Conservation (phyloP, 2,113 vertebrate genomes). For the Empidonax alnorum region DNA sequence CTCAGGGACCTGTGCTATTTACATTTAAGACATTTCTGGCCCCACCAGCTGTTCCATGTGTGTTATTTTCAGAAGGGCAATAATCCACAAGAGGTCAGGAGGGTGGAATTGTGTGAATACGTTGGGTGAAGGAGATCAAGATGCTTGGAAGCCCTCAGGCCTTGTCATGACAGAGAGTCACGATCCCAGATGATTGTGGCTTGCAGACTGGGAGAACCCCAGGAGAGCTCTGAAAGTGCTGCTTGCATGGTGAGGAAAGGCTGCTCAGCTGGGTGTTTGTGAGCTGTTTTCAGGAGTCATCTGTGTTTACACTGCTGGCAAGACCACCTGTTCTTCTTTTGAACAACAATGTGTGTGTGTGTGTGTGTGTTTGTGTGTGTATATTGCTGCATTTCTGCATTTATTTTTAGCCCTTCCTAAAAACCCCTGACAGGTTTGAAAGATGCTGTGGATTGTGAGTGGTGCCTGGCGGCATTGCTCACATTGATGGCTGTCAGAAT, state of each 20-base stretch:
- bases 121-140: conserved; percentile 30
- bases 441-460: conserved; percentile 43
- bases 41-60: conserved; percentile 66
- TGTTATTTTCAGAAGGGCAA: conserved; percentile 76
- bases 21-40: conserved; percentile 61
- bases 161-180: not conserved
- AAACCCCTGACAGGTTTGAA: conserved; percentile 39
- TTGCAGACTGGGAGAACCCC: not conserved
- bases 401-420: conserved; percentile 67
- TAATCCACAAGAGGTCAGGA: conserved; percentile 62
- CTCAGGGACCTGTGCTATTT: conserved; percentile 53
- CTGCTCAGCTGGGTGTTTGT: not conserved
- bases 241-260: not conserved
- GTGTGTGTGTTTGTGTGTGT: not conserved
- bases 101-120: conserved; percentile 66
- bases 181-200: not conserved
- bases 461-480: conserved; percentile 45
- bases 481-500: conserved; percentile 50
- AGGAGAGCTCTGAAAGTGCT: not conserved
- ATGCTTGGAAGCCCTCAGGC: not conserved
- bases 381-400: conserved; percentile 34
- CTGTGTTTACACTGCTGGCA: conserved; percentile 10
- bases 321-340: conserved; percentile 46
- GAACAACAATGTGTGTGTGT: not conserved
- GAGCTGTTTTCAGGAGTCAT: conserved; percentile 8